Conservation (phyloP, 2,797 vertebrate genomes). For the Rhinella marina region DNA sequence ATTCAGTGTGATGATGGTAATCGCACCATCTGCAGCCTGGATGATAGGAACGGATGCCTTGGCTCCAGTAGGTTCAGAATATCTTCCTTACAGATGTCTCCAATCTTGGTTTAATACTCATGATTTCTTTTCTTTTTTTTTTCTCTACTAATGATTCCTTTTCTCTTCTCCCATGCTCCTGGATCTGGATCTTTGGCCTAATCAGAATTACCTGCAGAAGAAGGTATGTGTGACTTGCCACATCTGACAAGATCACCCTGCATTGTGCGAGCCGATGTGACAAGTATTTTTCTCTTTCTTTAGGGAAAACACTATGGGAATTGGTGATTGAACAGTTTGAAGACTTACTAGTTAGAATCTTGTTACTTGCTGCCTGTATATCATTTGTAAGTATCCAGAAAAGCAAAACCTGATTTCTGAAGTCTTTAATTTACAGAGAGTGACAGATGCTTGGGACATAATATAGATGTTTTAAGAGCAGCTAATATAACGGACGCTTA, state of each 20-base stretch:
- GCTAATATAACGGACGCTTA: too few relatives aligned
- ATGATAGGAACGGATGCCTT: neutral
- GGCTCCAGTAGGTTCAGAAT: neutral
- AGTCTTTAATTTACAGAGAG: too few relatives aligned
- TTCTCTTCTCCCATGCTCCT: conserved; percentile 60
- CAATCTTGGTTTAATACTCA: neutral
- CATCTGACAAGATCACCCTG: neutral
- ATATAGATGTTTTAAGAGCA: too few relatives aligned
- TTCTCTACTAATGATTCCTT: neutral
- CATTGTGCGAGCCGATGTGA: neutral
- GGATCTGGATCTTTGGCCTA: conserved; percentile 32
- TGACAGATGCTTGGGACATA: too few relatives aligned
- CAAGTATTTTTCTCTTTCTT: conserved; percentile 60
- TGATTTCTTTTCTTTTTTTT: neutral
- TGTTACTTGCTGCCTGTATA: conserved; percentile 97
- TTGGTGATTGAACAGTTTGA: conserved; percentile 98
- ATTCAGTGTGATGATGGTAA: neutral
- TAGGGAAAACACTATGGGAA: conserved; percentile 97
- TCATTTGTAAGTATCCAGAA: conserved; percentile 92
- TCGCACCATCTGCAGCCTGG: neutral
- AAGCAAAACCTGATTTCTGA: neutral
- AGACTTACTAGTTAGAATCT: conserved; percentile 96
- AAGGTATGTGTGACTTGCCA: conserved; percentile 80
- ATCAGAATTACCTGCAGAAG: conserved; percentile 94
- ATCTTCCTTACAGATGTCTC: neutral